Evolutionary conservation across 2,888 invertebrate genomes (phyloP).

Genomic region (Blastobasis adustella): DNA sequence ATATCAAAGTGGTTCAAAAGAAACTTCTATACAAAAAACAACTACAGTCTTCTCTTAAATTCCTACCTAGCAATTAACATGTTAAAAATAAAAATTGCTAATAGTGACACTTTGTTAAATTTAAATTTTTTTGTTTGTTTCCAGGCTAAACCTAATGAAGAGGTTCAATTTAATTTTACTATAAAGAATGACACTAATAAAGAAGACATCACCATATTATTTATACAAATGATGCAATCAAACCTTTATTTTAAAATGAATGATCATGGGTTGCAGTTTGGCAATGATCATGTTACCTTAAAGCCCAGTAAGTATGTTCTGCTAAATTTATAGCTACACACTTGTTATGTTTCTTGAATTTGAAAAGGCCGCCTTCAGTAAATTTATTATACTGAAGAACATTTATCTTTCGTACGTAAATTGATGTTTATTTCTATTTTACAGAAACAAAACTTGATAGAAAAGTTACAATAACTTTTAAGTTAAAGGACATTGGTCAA

Average conservation of each 20-base stretch:
- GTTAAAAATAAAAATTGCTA: no score
- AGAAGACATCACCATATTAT: conserved; percentile 27
- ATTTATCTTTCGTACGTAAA: no score
- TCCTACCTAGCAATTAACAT: no score
- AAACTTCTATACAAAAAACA: no score
- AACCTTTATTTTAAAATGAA: conserved; percentile 35
- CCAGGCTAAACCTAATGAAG: conserved; percentile 42
- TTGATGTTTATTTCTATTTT: conserved; percentile 11
- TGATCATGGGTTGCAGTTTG: conserved; percentile 26
- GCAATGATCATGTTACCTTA: conserved; percentile 21
- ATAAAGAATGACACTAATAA: conserved; percentile 34
- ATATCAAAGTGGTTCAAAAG: no score
- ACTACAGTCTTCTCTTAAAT: no score
- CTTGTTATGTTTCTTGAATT: neutral
- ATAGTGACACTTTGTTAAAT: no score
- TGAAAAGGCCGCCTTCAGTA: neutral
- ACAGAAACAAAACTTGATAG: conserved; percentile 32
- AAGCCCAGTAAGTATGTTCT: conserved; percentile 30
- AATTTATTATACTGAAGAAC: no score
- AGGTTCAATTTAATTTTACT: conserved; percentile 31
- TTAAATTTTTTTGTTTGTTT: conserved; percentile 11
- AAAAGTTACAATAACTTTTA: conserved; percentile 25
- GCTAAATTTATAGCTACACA: neutral
- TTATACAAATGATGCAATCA: conserved; percentile 32
- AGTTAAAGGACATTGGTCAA: conserved; percentile 40